Evolutionary conservation across 1,140 invertebrate species (phyloP).

Genomic region (Papilio glaucus): DNA sequence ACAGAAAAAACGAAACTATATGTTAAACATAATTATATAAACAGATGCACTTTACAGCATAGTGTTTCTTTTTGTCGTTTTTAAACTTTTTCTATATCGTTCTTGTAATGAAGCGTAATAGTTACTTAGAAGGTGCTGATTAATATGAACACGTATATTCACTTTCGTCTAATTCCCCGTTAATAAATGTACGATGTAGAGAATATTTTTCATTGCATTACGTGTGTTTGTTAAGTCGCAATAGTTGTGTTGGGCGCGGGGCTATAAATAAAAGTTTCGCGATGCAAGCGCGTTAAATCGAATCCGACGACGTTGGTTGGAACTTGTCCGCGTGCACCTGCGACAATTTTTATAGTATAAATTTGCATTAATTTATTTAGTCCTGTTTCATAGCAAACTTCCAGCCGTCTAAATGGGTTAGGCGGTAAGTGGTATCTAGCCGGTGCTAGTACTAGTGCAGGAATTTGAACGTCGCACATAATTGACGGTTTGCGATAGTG

Average conservation of each 20-base stretch:
- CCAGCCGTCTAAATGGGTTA: slow-evolving; percentile 78
- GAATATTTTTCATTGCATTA: slow-evolving; percentile 50
- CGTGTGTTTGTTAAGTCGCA: slow-evolving; percentile 47
- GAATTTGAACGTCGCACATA: slow-evolving; percentile 42
- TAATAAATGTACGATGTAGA: slow-evolving; percentile 40
- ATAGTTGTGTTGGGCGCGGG: slow-evolving; percentile 47
- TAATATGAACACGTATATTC: slow-evolving; percentile 28
- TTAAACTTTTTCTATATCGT: background rate
- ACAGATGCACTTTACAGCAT: background rate
- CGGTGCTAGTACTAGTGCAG: slow-evolving; percentile 45
- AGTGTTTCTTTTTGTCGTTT: background rate
- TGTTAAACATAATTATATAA: too few relatives aligned
- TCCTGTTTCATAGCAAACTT: slow-evolving; percentile 72
- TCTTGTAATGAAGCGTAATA: background rate
- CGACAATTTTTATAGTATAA: slow-evolving; percentile 84
- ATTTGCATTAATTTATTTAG: slow-evolving; percentile 83
- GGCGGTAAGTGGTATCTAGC: slow-evolving; percentile 78
- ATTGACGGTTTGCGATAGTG: slow-evolving; percentile 46
- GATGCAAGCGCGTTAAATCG: slow-evolving; percentile 77
- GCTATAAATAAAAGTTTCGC: slow-evolving; percentile 80
- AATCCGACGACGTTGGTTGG: slow-evolving; percentile 71
- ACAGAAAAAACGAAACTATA: too few relatives aligned
- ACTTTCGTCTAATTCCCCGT: slow-evolving; percentile 34
- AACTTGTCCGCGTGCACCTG: slow-evolving; percentile 80
- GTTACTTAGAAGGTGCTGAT: slow-evolving; percentile 6